phyloP scores from a whole-genome alignment of 2,888 invertebrate genomes.

The Tinea trinotella region DNA sequence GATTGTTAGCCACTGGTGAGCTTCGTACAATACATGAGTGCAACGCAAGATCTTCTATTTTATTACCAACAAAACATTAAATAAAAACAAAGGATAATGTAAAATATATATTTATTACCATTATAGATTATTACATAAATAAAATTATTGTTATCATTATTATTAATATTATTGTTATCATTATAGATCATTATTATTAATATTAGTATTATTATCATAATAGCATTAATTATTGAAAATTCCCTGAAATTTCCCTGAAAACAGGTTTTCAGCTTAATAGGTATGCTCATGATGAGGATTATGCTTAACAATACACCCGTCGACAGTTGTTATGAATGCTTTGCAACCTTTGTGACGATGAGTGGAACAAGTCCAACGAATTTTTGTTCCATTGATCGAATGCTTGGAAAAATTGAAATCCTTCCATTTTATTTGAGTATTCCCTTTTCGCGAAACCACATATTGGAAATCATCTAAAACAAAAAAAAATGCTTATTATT shows the following conservation, averaged over 20 bases:
- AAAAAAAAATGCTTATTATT: no score
- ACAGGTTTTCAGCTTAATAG: no score
- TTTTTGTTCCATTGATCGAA: not conserved
- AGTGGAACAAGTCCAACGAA: conserved; percentile 38
- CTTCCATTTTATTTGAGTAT: not conserved
- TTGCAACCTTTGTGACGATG: conserved; percentile 36
- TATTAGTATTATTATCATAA: no score
- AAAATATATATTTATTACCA: not conserved
- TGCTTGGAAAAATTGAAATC: not conserved
- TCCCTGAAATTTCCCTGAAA: no score
- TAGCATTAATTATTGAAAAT: no score
- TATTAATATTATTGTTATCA: no score
- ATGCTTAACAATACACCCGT: conserved; percentile 31
- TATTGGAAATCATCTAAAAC: not conserved
- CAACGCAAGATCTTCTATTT: no score
- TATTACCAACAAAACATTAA: not conserved
- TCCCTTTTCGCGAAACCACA: not conserved
- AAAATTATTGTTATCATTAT: no score
- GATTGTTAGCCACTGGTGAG: no score
- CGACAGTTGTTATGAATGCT: conserved; percentile 34
- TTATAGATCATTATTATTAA: no score
- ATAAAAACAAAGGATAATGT: not conserved
- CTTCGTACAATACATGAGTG: no score
- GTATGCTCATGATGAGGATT: conserved; percentile 29
- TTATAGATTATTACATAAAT: not conserved